These are phyloP conservation scores for Dipodomys ordii DNA, from an alignment of 2,113 vertebrate species.

Conservation along the genomic window DNA sequence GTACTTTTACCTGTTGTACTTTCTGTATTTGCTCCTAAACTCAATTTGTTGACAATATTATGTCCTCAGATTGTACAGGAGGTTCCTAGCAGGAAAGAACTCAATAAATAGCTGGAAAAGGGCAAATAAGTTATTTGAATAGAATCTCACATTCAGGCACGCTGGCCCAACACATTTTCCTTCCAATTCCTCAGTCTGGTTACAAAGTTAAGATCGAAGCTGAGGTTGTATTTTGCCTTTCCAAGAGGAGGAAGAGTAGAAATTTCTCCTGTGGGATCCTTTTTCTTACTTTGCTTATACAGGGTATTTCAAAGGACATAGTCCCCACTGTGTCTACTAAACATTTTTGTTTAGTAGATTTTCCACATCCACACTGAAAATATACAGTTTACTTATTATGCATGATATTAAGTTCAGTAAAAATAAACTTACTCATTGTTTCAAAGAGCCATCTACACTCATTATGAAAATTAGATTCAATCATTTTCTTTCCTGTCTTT, in stretches of 20 bases:
- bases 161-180: neutral
- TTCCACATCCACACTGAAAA: constrained; percentile 20
- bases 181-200: neutral
- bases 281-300: constrained; percentile 4
- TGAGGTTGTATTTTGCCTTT: neutral
- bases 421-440: constrained; percentile 41
- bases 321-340: neutral
- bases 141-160: too few species aligned
- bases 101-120: constrained; percentile 8
- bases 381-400: neutral
- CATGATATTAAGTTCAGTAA: neutral
- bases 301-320: neutral
- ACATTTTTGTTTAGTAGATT: constrained; percentile 28
- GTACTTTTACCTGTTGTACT: neutral
- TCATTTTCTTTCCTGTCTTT: neutral
- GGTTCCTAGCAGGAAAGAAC: neutral
- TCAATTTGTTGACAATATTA: neutral
- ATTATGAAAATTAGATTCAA: constrained; percentile 33
- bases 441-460: constrained; percentile 35
- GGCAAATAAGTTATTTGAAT: too few species aligned
- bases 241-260: neutral
- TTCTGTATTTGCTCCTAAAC: neutral
- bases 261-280: neutral
- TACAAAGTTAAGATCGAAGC: neutral
- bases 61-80: neutral